These are phyloP conservation scores for Esox lucius DNA, from an alignment of 2,797 vertebrate genomes.

Conservation along the genomic window DNA sequence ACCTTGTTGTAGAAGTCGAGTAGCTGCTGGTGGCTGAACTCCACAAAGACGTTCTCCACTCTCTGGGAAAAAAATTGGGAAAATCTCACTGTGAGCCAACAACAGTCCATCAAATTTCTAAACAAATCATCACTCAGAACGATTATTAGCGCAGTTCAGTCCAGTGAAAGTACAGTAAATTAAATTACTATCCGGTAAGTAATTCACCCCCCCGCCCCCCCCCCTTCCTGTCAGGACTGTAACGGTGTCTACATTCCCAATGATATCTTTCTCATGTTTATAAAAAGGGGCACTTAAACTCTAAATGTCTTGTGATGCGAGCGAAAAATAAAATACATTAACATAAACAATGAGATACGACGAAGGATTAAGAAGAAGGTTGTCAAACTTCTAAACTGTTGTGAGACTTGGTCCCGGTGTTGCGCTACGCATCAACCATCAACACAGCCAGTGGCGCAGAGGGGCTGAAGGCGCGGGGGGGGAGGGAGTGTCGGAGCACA, in stretches of 20 bases:
- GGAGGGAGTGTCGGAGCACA: slow-evolving; percentile 64
- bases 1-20: slow-evolving; percentile 98
- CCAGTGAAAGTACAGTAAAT: slow-evolving; percentile 25
- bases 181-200: slow-evolving; percentile 33
- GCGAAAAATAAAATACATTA: background rate
- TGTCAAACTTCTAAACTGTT: background rate
- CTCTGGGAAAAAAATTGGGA: slow-evolving; percentile 64
- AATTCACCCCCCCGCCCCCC: slow-evolving; percentile 51
- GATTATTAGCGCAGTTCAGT: slow-evolving; percentile 63
- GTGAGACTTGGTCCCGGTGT: background rate
- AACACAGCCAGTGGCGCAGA: background rate
- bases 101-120: slow-evolving; percentile 45
- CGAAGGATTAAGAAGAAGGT: background rate
- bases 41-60: slow-evolving; percentile 86
- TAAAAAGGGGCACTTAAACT: background rate
- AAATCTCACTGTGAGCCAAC: background rate
- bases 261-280: background rate
- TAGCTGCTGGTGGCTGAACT: slow-evolving; percentile 91
- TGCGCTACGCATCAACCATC: background rate
- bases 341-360: background rate
- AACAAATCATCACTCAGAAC: slow-evolving; percentile 62
- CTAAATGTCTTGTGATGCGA: background rate
- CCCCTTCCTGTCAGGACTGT: background rate
- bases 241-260: background rate
- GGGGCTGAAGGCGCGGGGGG: slow-evolving; percentile 7